These are phyloP conservation scores for Menidia menidia DNA, from an alignment of 2,797 vertebrate genomes.

Conservation along the genomic window DNA sequence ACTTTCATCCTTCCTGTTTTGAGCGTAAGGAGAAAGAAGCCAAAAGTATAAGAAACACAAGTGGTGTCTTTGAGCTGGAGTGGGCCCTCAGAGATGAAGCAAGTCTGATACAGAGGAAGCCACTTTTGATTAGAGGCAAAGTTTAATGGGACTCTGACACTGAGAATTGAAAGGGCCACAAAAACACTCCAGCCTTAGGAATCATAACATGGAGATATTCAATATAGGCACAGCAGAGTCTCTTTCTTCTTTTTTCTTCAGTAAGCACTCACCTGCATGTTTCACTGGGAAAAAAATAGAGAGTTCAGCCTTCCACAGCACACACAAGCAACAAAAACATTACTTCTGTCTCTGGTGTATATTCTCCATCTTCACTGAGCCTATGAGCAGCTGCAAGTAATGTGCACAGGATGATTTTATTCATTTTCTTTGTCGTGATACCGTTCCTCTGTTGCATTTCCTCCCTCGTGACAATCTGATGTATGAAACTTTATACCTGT, in stretches of 20 bases:
- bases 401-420: conserved; percentile 21
- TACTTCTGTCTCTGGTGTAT: neutral
- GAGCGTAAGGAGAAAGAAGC: neutral
- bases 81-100: conserved; percentile 52
- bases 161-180: conserved; percentile 46
- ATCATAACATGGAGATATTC: conserved; percentile 37
- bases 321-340: conserved; percentile 2
- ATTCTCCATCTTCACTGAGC: neutral
- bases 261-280: conserved; percentile 28
- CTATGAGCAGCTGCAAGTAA: neutral
- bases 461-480: neutral
- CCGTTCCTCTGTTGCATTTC: conserved; percentile 3
- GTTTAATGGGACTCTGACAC: conserved; percentile 49
- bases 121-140: conserved; percentile 66
- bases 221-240: conserved; percentile 7
- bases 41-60: conserved; percentile 22
- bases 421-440: conserved; percentile 26
- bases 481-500: conserved; percentile 19
- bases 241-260: conserved; percentile 15
- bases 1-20: conserved; percentile 15
- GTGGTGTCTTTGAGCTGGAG: conserved; percentile 36
- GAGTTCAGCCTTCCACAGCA: conserved; percentile 10
- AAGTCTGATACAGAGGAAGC: conserved; percentile 43
- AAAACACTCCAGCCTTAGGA: conserved; percentile 34
- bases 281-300: conserved; percentile 13